Base-by-base conservation (phyloP, 2,888 invertebrate genomes). In the Euproctis similis region DNA sequence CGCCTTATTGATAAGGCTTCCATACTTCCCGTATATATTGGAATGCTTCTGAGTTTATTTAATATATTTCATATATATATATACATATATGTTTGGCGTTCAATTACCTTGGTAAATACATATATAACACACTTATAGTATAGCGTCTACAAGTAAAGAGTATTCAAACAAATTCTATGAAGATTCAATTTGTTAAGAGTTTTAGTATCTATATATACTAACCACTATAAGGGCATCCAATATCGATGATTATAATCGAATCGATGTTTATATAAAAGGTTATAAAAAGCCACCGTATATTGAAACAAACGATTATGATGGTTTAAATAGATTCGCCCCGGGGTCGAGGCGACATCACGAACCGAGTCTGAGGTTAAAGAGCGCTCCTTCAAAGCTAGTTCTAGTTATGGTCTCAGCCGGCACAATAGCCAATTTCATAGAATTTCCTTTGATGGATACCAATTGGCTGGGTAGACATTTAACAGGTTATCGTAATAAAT, bases 1-100 rank as follows among this genome's bases (percentile, higher is more conserved):
- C 59, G 81, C 61, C 77, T 78, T 80, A 80, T 78, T 78, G 81
- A 81, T 82, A 81, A 80, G 70, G 69, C 72, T 77, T 74, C 77
- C 72, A 74, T 78, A 80, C 77, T 77, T 78, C 76, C 80, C 73
- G 70, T 70, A 65, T 74, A 66, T 73, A 72, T 68, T 43, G 72
- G 70, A 73, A 74, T 76, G 80, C 76, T 75, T 63, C 78, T 74
- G 74, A 73, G 65, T 74, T 77, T 77, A 75, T 71, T 71, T 72
- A 69, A 73, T 71, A 61, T 74, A 67, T 74, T 70, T 68, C 66
- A 59, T 63, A 57, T 14, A 4, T 14, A 38, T 38, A 49, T 54
- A 45, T 46, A n/a, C n/a, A n/a, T 62, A 54, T 59, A 38, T 38
- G 50, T 54, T 44, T 46, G 47, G 46, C 38, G 46, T 45, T 42